Base-by-base conservation (phyloP, 2,888 invertebrate species). In the Oxycera nigricornis region DNA sequence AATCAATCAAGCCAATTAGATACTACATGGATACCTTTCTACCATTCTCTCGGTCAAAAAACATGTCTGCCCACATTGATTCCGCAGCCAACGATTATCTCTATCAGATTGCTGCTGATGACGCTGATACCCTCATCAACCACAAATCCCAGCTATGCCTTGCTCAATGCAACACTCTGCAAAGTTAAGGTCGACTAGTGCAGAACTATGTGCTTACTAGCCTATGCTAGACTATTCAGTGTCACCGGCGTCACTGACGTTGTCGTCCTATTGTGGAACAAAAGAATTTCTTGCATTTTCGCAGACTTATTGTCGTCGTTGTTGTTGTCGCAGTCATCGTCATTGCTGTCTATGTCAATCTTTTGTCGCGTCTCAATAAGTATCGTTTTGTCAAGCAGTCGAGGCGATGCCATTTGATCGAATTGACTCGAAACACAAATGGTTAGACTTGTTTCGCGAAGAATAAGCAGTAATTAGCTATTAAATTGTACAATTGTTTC, bases 211-310 rank as follows among this genome's bases (percentile, higher is more conserved):
- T 39, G 22, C 41, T 41, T 22, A 24, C 65, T 24, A 41, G 39
- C 24, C n/a, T 11, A 41, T 17, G 35, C 30, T 52, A 46, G 3
- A 22, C 55, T 55, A 22, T 55, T 22, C 55, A 24, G 11, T 14
- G 11, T 55, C 70, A 70, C 24, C 28, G 52, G 7, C 55, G 55
- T 24, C 55, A 24, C 28, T 24, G 26, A 41, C 41, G 46, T 41
- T 28, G 26, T 41, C 50, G 30, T 52, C 31, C 70, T 70, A 70
- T 70, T 70, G 70, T 70, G 30, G 46, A 7, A 28, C 67, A 28
- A 17, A 30, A 61, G 67, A 70, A 70, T 70, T 31, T 70, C 55
- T 70, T 70, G 70, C 70, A 70, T 70, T 70, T 70, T 70, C 70
- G 55, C 52, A 70, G 70, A 70, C 70, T 52, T 70, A 52, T 70